Conservation (phyloP, 2,888 invertebrate species). For the Netelia inedita region DNA sequence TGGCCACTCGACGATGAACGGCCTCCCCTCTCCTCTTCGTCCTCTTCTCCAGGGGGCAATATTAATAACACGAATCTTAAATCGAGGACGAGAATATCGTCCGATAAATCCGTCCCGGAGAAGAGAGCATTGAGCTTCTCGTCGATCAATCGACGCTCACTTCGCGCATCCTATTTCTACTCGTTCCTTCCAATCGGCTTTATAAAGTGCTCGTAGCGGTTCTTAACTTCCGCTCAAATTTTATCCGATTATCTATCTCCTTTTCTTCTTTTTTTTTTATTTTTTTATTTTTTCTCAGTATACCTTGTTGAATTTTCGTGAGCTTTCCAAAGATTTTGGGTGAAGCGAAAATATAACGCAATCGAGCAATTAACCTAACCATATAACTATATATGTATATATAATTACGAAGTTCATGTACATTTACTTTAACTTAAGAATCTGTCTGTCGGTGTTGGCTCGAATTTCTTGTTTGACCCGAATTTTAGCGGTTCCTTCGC, state of each 20-base stretch:
- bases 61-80: constrained; percentile 31
- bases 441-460: constrained; percentile 27
- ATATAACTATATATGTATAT: neutral
- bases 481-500: constrained; percentile 41
- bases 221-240: constrained; percentile 12
- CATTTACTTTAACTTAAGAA: constrained; percentile 36
- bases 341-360: constrained; percentile 31
- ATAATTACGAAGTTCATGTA: neutral
- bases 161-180: constrained; percentile 8
- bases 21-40: neutral
- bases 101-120: constrained; percentile 30
- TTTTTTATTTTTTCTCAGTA: neutral
- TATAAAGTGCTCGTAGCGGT: constrained; percentile 14
- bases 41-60: neutral
- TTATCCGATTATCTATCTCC: neutral
- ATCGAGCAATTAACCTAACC: constrained; percentile 3
- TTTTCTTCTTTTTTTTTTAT: no score
- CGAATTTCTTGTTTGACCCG: constrained; percentile 52
- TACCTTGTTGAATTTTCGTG: no score
- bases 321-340: neutral
- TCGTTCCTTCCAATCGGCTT: constrained; percentile 36
- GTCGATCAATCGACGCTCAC: constrained; percentile 35
- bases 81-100: constrained; percentile 35
- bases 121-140: constrained; percentile 21
- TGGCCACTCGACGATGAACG: constrained; percentile 7